phyloP scores from a whole-genome alignment of 2,113 vertebrate species.

The Anoura caudifer region DNA sequence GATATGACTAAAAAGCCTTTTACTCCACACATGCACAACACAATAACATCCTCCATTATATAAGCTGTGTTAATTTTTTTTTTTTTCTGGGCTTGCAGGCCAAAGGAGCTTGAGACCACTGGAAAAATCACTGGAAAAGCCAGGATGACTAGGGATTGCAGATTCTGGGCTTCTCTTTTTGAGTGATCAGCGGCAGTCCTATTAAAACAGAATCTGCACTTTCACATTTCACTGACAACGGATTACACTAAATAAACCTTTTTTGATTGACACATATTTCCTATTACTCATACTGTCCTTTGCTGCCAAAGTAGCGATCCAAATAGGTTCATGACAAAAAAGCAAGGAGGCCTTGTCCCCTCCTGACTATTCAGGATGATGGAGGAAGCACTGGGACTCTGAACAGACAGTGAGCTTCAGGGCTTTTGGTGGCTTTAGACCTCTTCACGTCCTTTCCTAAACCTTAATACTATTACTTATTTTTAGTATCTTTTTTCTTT shows the following conservation, averaged over 20 bases:
- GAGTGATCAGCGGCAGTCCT: slow-evolving; percentile 71
- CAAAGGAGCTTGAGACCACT: background rate
- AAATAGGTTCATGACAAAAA: slow-evolving; percentile 52
- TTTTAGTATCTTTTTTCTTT: background rate
- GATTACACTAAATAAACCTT: slow-evolving; percentile 76
- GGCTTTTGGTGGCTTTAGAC: background rate
- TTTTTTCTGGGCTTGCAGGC: slow-evolving; percentile 21
- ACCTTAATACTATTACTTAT: background rate
- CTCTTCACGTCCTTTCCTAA: background rate
- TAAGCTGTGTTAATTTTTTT: slow-evolving; percentile 36
- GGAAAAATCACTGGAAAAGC: slow-evolving; percentile 32
- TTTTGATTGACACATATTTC: slow-evolving; percentile 76
- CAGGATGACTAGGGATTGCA: slow-evolving; percentile 38
- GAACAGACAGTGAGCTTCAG: background rate
- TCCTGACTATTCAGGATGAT: slow-evolving; percentile 35
- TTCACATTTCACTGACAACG: slow-evolving; percentile 73
- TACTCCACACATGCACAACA: background rate
- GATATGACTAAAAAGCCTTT: background rate
- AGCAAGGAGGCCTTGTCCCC: background rate
- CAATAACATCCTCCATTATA: slow-evolving; percentile 38
- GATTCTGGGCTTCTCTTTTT: slow-evolving; percentile 45
- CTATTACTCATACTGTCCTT: slow-evolving; percentile 76
- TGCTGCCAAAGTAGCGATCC: slow-evolving; percentile 71
- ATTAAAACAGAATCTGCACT: slow-evolving; percentile 74
- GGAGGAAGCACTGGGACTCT: background rate